Evolutionary conservation across 2,113 vertebrate genomes (phyloP).

Genomic region (Serilophus lunatus): DNA sequence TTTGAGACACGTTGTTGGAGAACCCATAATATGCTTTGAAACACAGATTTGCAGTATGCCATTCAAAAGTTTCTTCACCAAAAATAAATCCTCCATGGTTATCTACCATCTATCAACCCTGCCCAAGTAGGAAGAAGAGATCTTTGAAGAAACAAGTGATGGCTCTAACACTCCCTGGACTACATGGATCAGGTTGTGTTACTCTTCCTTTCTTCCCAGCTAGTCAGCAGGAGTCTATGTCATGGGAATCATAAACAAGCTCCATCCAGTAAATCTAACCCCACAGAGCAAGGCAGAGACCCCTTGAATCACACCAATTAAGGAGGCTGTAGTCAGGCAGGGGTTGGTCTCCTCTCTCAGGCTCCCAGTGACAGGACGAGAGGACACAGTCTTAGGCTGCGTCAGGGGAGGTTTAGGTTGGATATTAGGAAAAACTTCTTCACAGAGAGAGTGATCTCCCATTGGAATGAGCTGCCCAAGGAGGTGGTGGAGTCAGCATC

Average conservation of each 20-base stretch:
- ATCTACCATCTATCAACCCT: not conserved
- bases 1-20: not conserved
- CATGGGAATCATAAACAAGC: not conserved
- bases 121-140: not conserved
- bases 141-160: not conserved
- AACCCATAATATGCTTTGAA: not conserved
- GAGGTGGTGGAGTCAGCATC: too few species aligned
- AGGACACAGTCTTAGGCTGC: too few species aligned
- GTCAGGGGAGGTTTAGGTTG: too few species aligned
- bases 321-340: too few species aligned
- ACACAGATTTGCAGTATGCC: accelerated
- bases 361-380: too few species aligned
- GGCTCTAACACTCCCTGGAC: not conserved
- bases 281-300: not conserved
- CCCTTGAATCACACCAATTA: not conserved
- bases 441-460: too few species aligned
- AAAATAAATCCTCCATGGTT: not conserved
- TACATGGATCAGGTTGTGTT: not conserved
- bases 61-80: not conserved
- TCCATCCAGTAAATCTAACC: not conserved
- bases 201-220: not conserved
- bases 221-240: not conserved
- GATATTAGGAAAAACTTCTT: too few species aligned
- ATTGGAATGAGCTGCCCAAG: too few species aligned
- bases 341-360: too few species aligned